A percentile compares a stretch with the other conserved stretches of the same genome.
Evolutionary conservation across 2,888 invertebrate genomes (phyloP).

Genomic region (Helobdella robusta): DNA sequence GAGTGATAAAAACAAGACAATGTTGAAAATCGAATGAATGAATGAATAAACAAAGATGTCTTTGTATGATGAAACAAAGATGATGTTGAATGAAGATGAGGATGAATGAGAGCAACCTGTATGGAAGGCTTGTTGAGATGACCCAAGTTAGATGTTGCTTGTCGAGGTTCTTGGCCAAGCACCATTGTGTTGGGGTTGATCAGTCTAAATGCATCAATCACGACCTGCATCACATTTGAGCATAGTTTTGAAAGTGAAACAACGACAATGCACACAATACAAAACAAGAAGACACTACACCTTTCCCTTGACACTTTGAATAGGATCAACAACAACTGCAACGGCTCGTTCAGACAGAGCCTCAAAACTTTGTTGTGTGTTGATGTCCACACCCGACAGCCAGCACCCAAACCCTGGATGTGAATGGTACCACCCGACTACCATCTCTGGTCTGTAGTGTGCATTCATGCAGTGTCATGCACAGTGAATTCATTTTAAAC

Average conservation of each 20-base stretch:
- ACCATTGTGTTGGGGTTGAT: constrained; percentile 99
- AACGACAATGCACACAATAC: background rate
- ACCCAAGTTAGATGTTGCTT: constrained; percentile 95
- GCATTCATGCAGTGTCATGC: too few species aligned
- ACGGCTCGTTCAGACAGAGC: constrained; percentile 94
- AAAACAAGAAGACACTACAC: constrained; percentile 13
- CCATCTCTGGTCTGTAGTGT: constrained; percentile 92
- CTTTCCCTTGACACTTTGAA: constrained; percentile 90
- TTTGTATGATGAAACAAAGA: too few species aligned
- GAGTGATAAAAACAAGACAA: too few species aligned
- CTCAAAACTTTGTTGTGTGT: constrained; percentile 98
- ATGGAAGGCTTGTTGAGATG: constrained; percentile 97
- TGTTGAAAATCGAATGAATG: too few species aligned
- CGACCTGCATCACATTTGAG: constrained; percentile 61
- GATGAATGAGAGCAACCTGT: constrained; percentile 52
- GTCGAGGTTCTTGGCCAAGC: constrained; percentile 91
- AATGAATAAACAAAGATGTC: too few species aligned
- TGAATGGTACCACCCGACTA: constrained; percentile 94
- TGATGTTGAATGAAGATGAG: background rate
- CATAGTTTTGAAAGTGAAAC: background rate
- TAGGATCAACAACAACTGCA: constrained; percentile 97
- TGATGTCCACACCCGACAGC: constrained; percentile 95
- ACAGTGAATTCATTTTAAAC: too few species aligned
- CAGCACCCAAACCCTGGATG: constrained; percentile 99
- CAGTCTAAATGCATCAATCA: constrained; percentile 97